A percentile compares a stretch with the other conserved stretches of the same genome.
Evolutionary conservation across 2,888 invertebrate species (phyloP).

Genomic region (Helicoverpa assulta): DNA sequence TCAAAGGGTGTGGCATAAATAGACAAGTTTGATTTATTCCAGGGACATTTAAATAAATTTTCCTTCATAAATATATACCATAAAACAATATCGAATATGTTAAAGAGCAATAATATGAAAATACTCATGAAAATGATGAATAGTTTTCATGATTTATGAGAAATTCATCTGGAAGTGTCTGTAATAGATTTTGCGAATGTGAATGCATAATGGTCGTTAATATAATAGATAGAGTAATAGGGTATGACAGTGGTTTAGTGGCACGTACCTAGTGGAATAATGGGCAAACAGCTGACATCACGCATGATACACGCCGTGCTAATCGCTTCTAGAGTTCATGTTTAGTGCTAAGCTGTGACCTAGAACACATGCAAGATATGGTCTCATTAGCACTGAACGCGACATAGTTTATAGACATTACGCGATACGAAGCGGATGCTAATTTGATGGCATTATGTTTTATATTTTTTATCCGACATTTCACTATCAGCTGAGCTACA

Average conservation of each 20-base stretch:
- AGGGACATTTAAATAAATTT: slow-evolving; percentile 19
- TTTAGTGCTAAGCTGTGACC: slow-evolving; percentile 58
- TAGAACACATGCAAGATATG: slow-evolving; percentile 56
- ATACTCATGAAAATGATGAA: slow-evolving; percentile 41
- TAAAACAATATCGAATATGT: slow-evolving; percentile 32
- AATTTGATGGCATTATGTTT: too few species aligned
- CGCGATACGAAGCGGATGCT: background rate
- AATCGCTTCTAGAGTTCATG: slow-evolving; percentile 58
- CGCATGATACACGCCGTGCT: slow-evolving; percentile 54
- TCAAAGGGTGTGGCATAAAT: slow-evolving; percentile 55
- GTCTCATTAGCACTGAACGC: slow-evolving; percentile 49
- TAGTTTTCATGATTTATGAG: slow-evolving; percentile 39
- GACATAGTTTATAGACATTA: slow-evolving; percentile 41
- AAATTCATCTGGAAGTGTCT: slow-evolving; percentile 28
- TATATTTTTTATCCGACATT: too few species aligned
- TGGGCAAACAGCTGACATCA: slow-evolving; percentile 57
- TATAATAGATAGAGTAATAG: slow-evolving; percentile 35
- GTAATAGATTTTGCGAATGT: slow-evolving; percentile 31
- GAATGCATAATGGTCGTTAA: slow-evolving; percentile 34
- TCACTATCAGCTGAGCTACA: too few species aligned
- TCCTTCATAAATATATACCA: slow-evolving; percentile 22
- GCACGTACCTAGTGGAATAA: slow-evolving; percentile 45
- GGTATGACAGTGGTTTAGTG: slow-evolving; percentile 47
- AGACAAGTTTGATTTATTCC: slow-evolving; percentile 52
- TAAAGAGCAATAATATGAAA: slow-evolving; percentile 31